Evolutionary conservation across 2,888 invertebrate genomes (phyloP).

Genomic region (Carterocephalus palaemon): DNA sequence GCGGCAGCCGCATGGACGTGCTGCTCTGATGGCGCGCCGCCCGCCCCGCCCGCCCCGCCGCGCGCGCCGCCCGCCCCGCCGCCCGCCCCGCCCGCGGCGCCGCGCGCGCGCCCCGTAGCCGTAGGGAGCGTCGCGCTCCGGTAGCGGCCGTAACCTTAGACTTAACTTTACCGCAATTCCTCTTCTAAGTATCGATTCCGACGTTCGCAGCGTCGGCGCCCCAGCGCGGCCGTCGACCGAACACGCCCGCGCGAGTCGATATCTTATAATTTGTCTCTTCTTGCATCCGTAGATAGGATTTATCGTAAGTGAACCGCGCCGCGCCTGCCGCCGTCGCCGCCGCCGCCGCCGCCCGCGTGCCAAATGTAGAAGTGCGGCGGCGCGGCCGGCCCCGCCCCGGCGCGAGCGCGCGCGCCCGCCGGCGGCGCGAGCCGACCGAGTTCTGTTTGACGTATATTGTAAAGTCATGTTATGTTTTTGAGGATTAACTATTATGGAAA

Average conservation of each 20-base stretch:
- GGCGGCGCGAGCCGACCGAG: slow-evolving; percentile 22
- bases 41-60: slow-evolving; percentile 1
- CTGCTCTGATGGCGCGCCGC: slow-evolving; percentile 49
- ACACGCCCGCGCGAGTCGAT: no score
- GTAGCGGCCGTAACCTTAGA: slow-evolving; percentile 11
- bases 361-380: slow-evolving; percentile 7
- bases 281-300: slow-evolving; percentile 7
- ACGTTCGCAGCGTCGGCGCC: no score
- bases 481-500: slow-evolving; percentile 54
- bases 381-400: not conserved
- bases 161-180: slow-evolving; percentile 7
- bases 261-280: slow-evolving; percentile 8
- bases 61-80: not conserved
- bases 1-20: slow-evolving; percentile 69
- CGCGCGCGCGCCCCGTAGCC: slow-evolving; percentile 7
- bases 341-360: not conserved
- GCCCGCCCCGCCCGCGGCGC: slow-evolving; percentile 7
- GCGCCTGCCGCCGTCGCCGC: slow-evolving; percentile 3
- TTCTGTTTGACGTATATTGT: slow-evolving; percentile 47
- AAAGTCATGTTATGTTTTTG: slow-evolving; percentile 61
- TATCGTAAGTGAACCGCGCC: no score
- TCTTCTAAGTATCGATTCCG: slow-evolving; percentile 14
- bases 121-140: slow-evolving; percentile 9
- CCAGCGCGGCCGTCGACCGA: no score
- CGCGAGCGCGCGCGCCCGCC: slow-evolving; percentile 1